phyloP scores from a whole-genome alignment of 2,113 vertebrate species.

The Glaucidium brasilianum region DNA sequence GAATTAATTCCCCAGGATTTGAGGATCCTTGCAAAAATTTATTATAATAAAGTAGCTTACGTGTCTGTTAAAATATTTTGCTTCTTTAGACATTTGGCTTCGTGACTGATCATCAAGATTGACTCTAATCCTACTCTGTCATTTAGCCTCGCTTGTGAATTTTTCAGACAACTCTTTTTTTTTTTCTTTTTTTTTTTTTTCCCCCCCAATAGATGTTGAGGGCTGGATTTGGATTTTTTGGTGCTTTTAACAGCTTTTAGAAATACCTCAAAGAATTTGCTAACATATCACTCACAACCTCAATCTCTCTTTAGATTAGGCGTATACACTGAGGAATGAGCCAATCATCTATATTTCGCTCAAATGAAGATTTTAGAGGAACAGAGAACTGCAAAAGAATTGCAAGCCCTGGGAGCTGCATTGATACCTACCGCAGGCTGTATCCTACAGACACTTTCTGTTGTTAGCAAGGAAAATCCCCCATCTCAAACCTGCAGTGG shows the following conservation, averaged over 20 bases:
- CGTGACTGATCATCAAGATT: neutral
- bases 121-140: neutral
- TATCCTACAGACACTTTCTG: neutral
- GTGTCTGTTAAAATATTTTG: neutral
- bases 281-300: neutral
- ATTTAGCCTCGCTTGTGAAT: neutral
- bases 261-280: constrained; percentile 2
- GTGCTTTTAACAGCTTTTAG: constrained; percentile 20
- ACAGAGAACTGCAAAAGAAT: neutral
- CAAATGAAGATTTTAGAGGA: neutral
- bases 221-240: neutral
- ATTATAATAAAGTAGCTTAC: neutral
- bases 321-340: neutral
- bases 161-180: neutral
- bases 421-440: neutral
- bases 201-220: neutral
- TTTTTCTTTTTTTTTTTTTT: neutral
- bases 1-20: neutral
- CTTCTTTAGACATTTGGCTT: neutral
- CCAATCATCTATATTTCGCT: neutral
- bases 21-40: neutral
- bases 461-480: neutral
- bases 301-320: neutral
- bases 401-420: neutral
- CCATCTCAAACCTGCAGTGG: neutral